A percentile compares a stretch with the other conserved stretches of the same genome.
Conservation (phyloP, 2,797 vertebrate genomes). For the Buceros bicornis region DNA sequence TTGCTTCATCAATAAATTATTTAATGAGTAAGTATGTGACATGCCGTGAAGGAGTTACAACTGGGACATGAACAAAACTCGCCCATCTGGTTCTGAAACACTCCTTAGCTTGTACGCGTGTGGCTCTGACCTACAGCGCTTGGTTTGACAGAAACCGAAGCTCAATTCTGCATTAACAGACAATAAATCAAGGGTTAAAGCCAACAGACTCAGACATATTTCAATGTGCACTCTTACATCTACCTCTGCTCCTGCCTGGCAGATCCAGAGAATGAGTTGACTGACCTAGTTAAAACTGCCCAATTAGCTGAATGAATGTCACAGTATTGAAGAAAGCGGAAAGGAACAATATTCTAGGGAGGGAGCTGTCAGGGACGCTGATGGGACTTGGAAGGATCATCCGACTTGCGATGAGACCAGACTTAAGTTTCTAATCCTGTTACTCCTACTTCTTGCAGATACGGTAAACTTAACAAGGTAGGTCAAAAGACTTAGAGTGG, state of each 20-base stretch:
- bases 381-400: neutral
- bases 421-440: neutral
- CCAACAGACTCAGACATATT: neutral
- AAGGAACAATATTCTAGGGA: neutral
- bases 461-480: neutral
- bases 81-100: neutral
- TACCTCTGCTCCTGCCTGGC: neutral
- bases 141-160: neutral
- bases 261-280: neutral
- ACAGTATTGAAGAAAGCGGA: neutral
- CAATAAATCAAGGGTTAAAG: neutral
- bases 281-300: neutral
- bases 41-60: neutral
- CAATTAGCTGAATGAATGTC: constrained; percentile 20
- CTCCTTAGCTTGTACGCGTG: fast-evolving
- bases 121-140: neutral
- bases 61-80: neutral
- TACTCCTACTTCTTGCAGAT: neutral
- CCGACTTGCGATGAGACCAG: neutral
- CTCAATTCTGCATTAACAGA: neutral
- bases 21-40: neutral
- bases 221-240: neutral
- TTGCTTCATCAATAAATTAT: neutral
- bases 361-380: neutral
- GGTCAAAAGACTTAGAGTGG: neutral